phyloP scores from a whole-genome alignment of 2,888 invertebrate genomes.

The Liopterus haemorrhoidalis region DNA sequence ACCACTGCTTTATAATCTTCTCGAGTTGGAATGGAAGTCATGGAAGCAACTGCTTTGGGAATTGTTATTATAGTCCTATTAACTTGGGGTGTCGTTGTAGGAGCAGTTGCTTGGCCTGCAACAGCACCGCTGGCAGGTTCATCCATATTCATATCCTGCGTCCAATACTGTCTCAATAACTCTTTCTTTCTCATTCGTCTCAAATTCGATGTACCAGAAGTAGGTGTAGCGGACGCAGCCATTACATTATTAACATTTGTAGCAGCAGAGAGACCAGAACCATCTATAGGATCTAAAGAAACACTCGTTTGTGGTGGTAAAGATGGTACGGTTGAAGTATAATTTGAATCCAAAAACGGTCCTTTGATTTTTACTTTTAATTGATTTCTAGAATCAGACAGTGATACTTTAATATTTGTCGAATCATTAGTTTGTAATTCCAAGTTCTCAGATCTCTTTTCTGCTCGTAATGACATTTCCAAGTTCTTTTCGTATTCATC shows the following conservation, averaged over 20 bases:
- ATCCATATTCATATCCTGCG: conserved; percentile 81
- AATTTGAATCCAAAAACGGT: conserved; percentile 73
- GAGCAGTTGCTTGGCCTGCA: conserved; percentile 52
- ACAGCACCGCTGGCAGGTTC: conserved; percentile 57
- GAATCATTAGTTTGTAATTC: conserved; percentile 43
- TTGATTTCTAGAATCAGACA: conserved; percentile 77
- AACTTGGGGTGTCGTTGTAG: conserved; percentile 54
- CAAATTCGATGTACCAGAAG: conserved; percentile 65
- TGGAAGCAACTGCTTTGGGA: conserved; percentile 84
- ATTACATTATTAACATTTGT: conserved; percentile 47
- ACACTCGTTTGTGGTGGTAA: conserved; percentile 53
- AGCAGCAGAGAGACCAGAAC: conserved; percentile 46
- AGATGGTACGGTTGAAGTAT: conserved; percentile 55
- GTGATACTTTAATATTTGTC: conserved; percentile 61
- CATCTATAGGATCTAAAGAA: conserved; percentile 43
- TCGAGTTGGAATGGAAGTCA: conserved; percentile 79
- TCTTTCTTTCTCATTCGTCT: conserved; percentile 88
- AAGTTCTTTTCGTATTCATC: conserved; percentile 75
- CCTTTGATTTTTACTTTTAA: conserved; percentile 88
- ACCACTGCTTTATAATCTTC: conserved; percentile 69
- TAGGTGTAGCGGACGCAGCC: conserved; percentile 37
- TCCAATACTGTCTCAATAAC: conserved; percentile 75
- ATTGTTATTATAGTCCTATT: conserved; percentile 71
- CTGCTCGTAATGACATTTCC: conserved; percentile 60
- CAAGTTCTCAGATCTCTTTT: conserved; percentile 44